Base-by-base conservation (phyloP, 2,113 vertebrate genomes). In the Embiotoca jacksoni region DNA sequence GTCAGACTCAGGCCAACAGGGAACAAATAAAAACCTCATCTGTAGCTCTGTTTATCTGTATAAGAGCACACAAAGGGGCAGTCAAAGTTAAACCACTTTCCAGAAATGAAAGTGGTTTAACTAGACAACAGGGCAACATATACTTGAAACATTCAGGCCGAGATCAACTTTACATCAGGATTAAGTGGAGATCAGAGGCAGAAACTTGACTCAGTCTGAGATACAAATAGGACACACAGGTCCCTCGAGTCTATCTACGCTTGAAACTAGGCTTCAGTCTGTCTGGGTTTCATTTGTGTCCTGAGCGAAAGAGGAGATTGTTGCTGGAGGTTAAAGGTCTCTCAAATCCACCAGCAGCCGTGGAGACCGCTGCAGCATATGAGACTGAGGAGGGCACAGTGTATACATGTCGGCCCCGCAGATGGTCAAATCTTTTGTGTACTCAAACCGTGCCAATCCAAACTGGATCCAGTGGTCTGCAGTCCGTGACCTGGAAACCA, bases 261-360 rank as follows among this genome's bases (percentile, higher is more conserved):
- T 52, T 33, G 6, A 59, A 84, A 74, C n/a, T 37, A 46, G 41
- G 61, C 55, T 72, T 72, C 52, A 53, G 8, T 74, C 60, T 32
- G 11, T 55, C 56, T 49, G 67, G 23, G 23, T 23, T 77, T n/a
- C 36, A 47, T 76, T 78, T 60, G 55, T 69, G 64, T 72, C 64
- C 23, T 0, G 30, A 83, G 57, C 50, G 33, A 58, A 11, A 75
- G 15, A 47, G 36, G 56, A 31, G 82, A 78, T 63, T 66, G 62
- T 66, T 32, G 60, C 3, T 41, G n/a, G 11, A 75, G 39, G 72
- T 69, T 67, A 75, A 85, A 86, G 65, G 64, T 73, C 61, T 62
- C 9, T 3, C 41, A 44, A 44, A 44, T 44, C 41, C 41, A 44
- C 41, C 41, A 44, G 10, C 41, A 44, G 52, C 64, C 81, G 69